Evolutionary conservation across 2,113 vertebrate species (phyloP).

Genomic region (Chloropsis cyanopogon): DNA sequence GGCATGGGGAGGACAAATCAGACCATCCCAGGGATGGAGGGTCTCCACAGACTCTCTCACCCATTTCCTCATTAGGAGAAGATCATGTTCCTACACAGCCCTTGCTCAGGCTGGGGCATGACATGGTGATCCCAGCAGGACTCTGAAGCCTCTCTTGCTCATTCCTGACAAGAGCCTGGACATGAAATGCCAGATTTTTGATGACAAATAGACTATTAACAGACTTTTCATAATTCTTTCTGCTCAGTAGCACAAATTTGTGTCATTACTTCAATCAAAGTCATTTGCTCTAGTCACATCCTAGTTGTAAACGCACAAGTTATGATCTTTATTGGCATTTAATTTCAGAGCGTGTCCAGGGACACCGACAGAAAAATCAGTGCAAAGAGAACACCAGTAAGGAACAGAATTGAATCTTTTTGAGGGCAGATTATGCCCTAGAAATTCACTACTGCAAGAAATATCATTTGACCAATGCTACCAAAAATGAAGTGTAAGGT

Average conservation of each 20-base stretch:
- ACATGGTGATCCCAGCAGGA: accelerated
- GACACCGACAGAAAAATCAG: neutral
- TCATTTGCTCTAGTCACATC: neutral
- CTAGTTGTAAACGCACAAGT: neutral
- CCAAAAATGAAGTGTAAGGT: neutral
- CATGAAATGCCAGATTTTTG: neutral
- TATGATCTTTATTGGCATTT: neutral
- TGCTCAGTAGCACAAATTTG: neutral
- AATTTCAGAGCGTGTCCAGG: neutral
- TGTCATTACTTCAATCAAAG: neutral
- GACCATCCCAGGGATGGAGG: neutral
- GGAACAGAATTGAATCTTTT: neutral
- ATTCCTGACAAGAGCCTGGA: neutral
- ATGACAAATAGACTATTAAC: neutral
- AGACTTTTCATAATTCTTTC: neutral
- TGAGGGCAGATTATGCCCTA: neutral
- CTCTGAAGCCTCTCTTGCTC: neutral
- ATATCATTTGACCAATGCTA: neutral
- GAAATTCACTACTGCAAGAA: neutral
- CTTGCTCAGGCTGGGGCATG: neutral
- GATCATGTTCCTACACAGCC: neutral
- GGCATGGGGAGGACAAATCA: neutral
- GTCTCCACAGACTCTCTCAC: accelerated
- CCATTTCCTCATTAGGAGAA: neutral
- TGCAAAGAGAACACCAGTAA: neutral